Conservation (phyloP, 2,113 vertebrate genomes). For the Aegypius monachus region DNA sequence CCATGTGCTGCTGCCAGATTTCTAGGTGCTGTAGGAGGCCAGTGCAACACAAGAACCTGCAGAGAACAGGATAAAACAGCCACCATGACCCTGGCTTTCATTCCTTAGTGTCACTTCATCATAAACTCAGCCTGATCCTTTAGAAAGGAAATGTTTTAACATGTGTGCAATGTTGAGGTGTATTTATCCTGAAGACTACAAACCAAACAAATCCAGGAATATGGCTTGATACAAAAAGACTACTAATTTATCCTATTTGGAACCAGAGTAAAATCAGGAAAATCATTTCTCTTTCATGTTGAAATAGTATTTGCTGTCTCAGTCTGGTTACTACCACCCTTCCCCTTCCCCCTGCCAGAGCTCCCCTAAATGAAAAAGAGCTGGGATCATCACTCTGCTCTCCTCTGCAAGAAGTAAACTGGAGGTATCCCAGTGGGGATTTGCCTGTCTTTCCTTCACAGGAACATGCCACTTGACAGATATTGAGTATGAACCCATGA, state of each 20-base stretch:
- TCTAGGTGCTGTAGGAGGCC: neutral
- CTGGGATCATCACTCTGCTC: neutral
- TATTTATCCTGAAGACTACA: neutral
- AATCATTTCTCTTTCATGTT: neutral
- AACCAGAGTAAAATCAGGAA: neutral
- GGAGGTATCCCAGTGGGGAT: neutral
- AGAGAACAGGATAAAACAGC: neutral
- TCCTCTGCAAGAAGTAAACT: neutral
- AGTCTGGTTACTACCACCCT: neutral
- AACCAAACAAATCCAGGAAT: neutral
- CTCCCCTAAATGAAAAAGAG: neutral
- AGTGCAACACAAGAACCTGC: neutral
- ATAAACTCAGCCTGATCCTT: neutral
- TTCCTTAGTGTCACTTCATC: neutral
- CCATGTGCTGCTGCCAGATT: neutral
- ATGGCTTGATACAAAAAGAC: neutral
- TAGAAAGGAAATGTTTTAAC: neutral
- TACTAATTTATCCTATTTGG: neutral
- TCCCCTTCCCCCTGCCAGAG: neutral
- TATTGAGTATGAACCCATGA: neutral
- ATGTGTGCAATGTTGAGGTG: neutral
- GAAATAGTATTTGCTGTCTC: neutral
- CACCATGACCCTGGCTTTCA: neutral
- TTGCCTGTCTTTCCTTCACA: neutral
- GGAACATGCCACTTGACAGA: neutral